Evolutionary conservation across 1,140 invertebrate species (phyloP), one percentile per base, ranked within the genome.

Genomic region (Hylyphantes graminicola): DNA sequence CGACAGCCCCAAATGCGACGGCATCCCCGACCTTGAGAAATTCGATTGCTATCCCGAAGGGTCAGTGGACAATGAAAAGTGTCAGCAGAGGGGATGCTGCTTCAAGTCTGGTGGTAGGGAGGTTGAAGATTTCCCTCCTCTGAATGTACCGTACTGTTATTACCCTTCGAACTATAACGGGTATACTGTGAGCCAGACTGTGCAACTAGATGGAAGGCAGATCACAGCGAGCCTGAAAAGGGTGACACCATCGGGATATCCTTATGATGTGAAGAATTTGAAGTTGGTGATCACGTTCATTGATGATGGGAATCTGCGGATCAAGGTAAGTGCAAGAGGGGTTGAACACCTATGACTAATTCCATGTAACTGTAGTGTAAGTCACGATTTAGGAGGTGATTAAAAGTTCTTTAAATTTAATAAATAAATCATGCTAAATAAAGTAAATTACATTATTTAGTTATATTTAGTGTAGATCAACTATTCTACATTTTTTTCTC

Each of bases 171-270:
- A 88, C 59, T 87, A 87, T 76, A 21, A 54, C 8, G 87, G 88
- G n/a, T 88, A 88, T 74, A 21, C 76, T 12, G 11, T 88, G 8
- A 7, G n/a, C 87, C 54, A 35, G 13, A 70, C 75, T 63, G 9
- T 73, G 9, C 48, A 10, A 50, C 55, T 55, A 21, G 55, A 61
- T 54, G 15, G 51, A 0, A 51, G n/a, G 6, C 21, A 78, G 3
- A 76, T 82, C 73, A 89, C 88, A 9, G 93, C 91, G 10, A 92
- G 90, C 87, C 90, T 94, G 63, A 90, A 91, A 81, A 89, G 91
- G 64, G 89, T 87, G 0, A 89, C 89, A 10, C 67, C 90, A 64
- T 94, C 93, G 3, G 89, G 91, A 0, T 95, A 95, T 89, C 93
- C 93, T 21, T 90, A 92, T 64, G 93, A 95, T 90, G 90, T 94